Conservation (phyloP, 2,888 invertebrate genomes). For the Archaeoteleia sp. region DNA sequence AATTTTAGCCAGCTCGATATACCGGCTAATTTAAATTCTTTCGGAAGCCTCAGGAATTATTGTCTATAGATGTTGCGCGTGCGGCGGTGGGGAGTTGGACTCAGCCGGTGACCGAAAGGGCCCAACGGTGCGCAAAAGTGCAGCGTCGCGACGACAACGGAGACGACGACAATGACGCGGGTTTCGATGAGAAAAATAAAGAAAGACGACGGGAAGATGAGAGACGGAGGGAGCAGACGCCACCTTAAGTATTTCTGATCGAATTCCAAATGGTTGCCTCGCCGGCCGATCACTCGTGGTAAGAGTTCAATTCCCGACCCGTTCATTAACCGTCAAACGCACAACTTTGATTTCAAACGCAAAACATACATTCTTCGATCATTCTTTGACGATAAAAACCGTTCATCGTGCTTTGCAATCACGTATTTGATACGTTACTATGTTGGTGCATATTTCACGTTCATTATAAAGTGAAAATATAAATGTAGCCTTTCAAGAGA, state of each 20-base stretch:
- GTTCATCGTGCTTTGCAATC: constrained; percentile 18
- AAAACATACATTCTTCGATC: constrained; percentile 48
- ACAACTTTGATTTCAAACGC: constrained; percentile 44
- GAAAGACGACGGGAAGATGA: constrained; percentile 39
- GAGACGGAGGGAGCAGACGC: constrained; percentile 66
- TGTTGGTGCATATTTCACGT: constrained; percentile 30
- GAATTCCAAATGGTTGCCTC: constrained; percentile 68
- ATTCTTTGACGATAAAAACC: constrained; percentile 35
- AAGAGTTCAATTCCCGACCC: constrained; percentile 65
- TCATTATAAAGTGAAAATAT: constrained; percentile 51
- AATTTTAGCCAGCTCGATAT: constrained; percentile 72
- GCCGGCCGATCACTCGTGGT: constrained; percentile 60
- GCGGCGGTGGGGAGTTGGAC: constrained; percentile 11
- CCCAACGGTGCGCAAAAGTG: constrained; percentile 29
- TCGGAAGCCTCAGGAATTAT: constrained; percentile 68
- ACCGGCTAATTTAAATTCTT: constrained; percentile 74
- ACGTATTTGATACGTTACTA: constrained; percentile 45
- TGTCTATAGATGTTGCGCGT: constrained; percentile 54
- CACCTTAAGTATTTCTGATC: constrained; percentile 75
- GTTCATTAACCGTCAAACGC: constrained; percentile 49
- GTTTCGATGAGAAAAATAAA: constrained; percentile 39
- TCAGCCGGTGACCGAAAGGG: constrained; percentile 16
- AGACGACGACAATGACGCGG: constrained; percentile 44
- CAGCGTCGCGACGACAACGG: constrained; percentile 48
- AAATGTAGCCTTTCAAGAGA: constrained; percentile 12